Evolutionary conservation across 2,797 vertebrate species (phyloP), one percentile per base, ranked within the genome.

Genomic region (Coracias cyanogaster): DNA sequence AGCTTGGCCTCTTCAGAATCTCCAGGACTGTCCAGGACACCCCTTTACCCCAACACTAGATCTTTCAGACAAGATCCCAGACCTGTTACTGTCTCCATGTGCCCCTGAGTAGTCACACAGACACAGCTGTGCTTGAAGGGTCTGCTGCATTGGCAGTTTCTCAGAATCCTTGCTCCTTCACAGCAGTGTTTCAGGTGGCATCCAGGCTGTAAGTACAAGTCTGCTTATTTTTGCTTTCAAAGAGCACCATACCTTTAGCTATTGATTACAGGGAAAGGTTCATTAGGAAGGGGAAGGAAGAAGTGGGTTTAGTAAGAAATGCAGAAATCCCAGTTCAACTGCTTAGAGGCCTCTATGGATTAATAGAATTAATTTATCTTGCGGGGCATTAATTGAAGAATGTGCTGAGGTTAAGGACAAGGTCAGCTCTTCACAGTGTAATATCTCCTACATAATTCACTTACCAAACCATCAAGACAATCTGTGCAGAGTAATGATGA

Each of bases 331-430:
- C 76, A 91, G 43, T 62, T 94, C 79, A 79, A 49, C 80, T 86
- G 41, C 89, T 93, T 21, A 29, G 65, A 81, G 84, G 41, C 66
- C 84, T 88, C 86, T 71, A 3, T 6, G 18, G 92, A 96, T 94
- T 94, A 90, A 96, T 62, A 72, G 85, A 95, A 94, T 95, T 93
- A 90, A 94, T 97, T 93, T 88, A 69, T 88, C 87, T 89, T 64
- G 46, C 4, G 10, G 76, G 77, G 66, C 83, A 93, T 93, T 97
- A 96, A 97, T 94, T 97, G 93, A 90, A 94, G 86, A 82, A 89
- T 84, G 83, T 94, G 89, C 91, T 91, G 79, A 93, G 94, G 95
- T 89, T 93, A 95, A 96, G 91, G 85, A 95, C 92, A 96, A 97
- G 91, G 94, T 94, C 95, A 96, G 69, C 83, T 95, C 76, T 85